Evolutionary conservation across 1,140 invertebrate genomes (phyloP).

Genomic region (Drosophila bocqueti): DNA sequence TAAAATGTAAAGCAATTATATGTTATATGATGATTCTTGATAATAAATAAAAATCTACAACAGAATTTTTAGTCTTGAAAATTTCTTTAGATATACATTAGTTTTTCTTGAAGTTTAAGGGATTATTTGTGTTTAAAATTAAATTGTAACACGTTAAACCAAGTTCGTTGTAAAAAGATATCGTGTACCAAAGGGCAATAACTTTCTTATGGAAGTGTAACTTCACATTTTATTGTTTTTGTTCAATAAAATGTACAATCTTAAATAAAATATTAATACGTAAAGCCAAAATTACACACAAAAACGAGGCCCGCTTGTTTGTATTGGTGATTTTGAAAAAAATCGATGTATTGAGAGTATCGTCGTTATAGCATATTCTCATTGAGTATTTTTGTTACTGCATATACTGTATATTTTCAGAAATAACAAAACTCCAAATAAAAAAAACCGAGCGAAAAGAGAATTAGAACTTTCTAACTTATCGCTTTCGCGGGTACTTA

Average conservation of each 20-base stretch:
- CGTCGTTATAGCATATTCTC: neutral
- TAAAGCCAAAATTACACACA: slow-evolving; percentile 27
- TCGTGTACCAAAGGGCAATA: neutral
- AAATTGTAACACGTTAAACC: neutral
- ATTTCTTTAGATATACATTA: neutral
- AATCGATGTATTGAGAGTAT: slow-evolving; percentile 6
- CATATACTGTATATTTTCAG: neutral
- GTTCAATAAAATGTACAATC: neutral
- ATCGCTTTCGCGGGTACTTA: too few species aligned
- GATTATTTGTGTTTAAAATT: neutral
- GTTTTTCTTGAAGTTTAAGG: neutral
- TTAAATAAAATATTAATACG: slow-evolving; percentile 16
- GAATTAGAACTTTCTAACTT: too few species aligned
- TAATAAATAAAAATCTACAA: neutral
- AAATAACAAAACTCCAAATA: too few species aligned
- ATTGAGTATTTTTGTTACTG: neutral
- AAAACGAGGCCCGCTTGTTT: slow-evolving; percentile 33
- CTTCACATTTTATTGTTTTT: neutral
- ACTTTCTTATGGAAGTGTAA: neutral
- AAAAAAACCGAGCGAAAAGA: too few species aligned
- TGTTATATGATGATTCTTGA: neutral
- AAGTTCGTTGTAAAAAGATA: neutral
- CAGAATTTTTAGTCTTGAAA: neutral
- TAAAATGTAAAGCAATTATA: neutral
- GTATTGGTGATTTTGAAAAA: neutral